A percentile compares a stretch with the other conserved stretches of the same genome.
phyloP scores from a whole-genome alignment of 2,797 vertebrate genomes.

The Picus viridis region DNA sequence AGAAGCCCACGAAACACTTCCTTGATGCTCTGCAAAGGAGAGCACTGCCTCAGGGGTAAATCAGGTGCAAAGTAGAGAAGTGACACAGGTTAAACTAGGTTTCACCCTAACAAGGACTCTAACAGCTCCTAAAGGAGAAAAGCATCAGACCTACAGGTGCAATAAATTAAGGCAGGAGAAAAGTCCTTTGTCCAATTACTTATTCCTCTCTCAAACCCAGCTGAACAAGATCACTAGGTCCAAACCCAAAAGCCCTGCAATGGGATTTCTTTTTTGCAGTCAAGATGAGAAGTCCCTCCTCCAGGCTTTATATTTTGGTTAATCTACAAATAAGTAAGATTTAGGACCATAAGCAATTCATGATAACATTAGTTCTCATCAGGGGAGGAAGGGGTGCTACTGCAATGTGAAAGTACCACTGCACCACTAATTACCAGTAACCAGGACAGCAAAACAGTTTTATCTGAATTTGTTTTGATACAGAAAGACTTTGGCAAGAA shows the following conservation, averaged over 20 bases:
- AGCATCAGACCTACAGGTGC: neutral
- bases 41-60: neutral
- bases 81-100: neutral
- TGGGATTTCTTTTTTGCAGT: neutral
- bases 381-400: neutral
- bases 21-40: neutral
- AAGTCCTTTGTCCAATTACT: neutral
- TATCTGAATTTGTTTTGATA: neutral
- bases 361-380: neutral
- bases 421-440: neutral
- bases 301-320: neutral
- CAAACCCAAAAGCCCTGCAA: neutral
- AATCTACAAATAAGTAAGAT: neutral
- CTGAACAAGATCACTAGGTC: neutral
- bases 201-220: neutral
- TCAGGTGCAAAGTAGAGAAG: neutral
- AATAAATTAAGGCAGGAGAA: neutral
- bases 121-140: neutral
- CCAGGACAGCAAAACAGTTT: neutral
- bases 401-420: conserved; percentile 32
- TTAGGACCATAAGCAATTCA: neutral
- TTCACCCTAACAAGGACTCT: neutral
- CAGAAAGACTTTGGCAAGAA: neutral
- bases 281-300: neutral
- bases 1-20: conserved; percentile 10